Evolutionary conservation across 2,797 vertebrate species (phyloP).

Genomic region (Acanthurus leucopareius): DNA sequence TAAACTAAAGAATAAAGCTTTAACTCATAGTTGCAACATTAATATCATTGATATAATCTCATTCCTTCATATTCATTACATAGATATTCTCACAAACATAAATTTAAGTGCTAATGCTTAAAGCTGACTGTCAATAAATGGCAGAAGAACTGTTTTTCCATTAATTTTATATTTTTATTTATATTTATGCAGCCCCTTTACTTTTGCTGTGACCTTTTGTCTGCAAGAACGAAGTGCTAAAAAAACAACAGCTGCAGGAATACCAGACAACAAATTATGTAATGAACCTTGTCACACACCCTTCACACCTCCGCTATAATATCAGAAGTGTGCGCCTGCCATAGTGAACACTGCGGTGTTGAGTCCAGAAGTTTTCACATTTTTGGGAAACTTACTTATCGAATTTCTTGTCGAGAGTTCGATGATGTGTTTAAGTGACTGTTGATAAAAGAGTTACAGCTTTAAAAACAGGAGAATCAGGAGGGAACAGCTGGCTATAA

Average conservation of each 20-base stretch:
- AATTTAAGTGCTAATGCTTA: neutral
- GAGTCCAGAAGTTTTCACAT: neutral
- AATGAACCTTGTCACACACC: constrained; percentile 12
- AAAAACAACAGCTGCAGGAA: constrained; percentile 49
- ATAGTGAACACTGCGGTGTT: neutral
- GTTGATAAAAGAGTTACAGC: too few relatives aligned
- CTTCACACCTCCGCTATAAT: constrained; percentile 14
- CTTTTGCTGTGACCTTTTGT: neutral
- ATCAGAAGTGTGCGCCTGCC: neutral
- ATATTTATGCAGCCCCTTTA: constrained; percentile 3
- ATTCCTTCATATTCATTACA: neutral
- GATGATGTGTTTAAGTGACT: neutral
- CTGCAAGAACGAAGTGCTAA: neutral
- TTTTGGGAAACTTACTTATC: constrained; percentile 7
- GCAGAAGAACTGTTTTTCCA: neutral
- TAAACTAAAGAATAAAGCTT: neutral
- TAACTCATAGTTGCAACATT: neutral
- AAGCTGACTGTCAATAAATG: neutral
- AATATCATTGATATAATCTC: constrained; percentile 4
- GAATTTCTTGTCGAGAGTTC: neutral
- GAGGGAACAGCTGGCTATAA: too few relatives aligned
- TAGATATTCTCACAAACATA: neutral
- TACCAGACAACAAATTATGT: constrained; percentile 19
- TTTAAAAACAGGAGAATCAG: too few relatives aligned
- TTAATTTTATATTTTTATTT: constrained; percentile 12